Base-by-base conservation (phyloP, 2,888 invertebrate genomes). In the Pogonocherus hispidulus region DNA sequence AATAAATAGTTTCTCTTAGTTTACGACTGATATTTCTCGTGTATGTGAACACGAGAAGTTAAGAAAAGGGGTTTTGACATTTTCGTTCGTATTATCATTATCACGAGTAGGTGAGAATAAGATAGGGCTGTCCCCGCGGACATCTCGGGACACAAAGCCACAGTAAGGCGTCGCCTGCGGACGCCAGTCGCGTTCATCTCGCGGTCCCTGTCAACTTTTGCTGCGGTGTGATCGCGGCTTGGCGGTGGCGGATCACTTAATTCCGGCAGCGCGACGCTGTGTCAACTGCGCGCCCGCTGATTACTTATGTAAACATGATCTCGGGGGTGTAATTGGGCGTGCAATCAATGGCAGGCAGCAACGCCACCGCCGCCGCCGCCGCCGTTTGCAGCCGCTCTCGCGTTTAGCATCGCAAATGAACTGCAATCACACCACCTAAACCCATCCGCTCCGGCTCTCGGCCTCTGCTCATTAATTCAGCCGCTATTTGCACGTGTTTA, bases 271-370 rank as follows among this genome's bases (percentile, higher is more conserved):
- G 80, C 78, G 79, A 75, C 76, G 84, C 82, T 84, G 80, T 84
- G 84, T 84, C 84, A 84, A 84, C 84, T 81, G 76, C 73, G 79
- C 78, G 71, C 75, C 80, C 83, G 82, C 82, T 85, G 84, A 85
- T 85, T 85, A 85, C 85, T 86, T 85, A 85, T 84, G 85, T 84
- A 86, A 86, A 86, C 85, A 85, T 84, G 85, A 85, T 85, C 85
- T 84, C 84, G 84, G 82, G 84, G 82, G 85, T 84, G 86, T 86
- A 86, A 86, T 86, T 85, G 86, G 84, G 84, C 84, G 82, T 85
- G 82, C 84, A 86, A 85, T 86, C 85, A 85, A 84, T 85, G 85
- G 81, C 41, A 41, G 41, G 41, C 41, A 16, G 41, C 41, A 14
- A 14, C 41, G 27, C 4, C 27, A 8, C 8, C 27, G 27, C 3